Conservation (phyloP, 2,797 vertebrate species). For the Florisuga fusca region DNA sequence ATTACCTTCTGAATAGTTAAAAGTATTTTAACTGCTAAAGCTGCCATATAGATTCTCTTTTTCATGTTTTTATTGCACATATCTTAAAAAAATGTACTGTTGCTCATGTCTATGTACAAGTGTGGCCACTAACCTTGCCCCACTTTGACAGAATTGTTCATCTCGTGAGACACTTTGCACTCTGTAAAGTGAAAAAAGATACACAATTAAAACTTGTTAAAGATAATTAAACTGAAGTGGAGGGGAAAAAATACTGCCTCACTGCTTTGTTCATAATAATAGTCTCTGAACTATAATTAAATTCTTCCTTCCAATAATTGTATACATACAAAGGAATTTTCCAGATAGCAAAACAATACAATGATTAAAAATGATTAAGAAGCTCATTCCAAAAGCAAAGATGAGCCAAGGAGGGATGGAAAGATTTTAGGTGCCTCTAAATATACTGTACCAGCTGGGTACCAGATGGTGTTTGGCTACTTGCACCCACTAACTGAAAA, state of each 20-base stretch:
- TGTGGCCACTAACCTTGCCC: slow-evolving; percentile 44
- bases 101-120: slow-evolving; percentile 53
- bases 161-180: slow-evolving; percentile 53
- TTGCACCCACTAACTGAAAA: slow-evolving; percentile 72
- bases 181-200: slow-evolving; percentile 63
- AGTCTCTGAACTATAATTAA: slow-evolving; percentile 77
- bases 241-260: slow-evolving; percentile 43
- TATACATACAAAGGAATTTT: slow-evolving; percentile 76
- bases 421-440: slow-evolving; percentile 69
- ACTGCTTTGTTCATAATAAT: slow-evolving; percentile 73
- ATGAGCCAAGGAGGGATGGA: slow-evolving; percentile 68
- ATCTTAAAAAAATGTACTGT: slow-evolving; percentile 14
- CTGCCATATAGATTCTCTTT: background rate
- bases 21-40: slow-evolving; percentile 15
- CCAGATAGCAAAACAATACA: slow-evolving; percentile 74
- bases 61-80: slow-evolving; percentile 14
- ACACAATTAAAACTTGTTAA: slow-evolving; percentile 76
- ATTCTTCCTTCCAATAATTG: slow-evolving; percentile 76
- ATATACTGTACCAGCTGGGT: slow-evolving; percentile 74
- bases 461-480: slow-evolving; percentile 77
- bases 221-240: slow-evolving; percentile 76
- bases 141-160: slow-evolving; percentile 50
- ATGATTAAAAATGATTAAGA: slow-evolving; percentile 78
- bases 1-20: background rate
- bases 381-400: slow-evolving; percentile 70